Conservation (phyloP, 2,888 invertebrate species). For the Dexiosoma caninum region DNA sequence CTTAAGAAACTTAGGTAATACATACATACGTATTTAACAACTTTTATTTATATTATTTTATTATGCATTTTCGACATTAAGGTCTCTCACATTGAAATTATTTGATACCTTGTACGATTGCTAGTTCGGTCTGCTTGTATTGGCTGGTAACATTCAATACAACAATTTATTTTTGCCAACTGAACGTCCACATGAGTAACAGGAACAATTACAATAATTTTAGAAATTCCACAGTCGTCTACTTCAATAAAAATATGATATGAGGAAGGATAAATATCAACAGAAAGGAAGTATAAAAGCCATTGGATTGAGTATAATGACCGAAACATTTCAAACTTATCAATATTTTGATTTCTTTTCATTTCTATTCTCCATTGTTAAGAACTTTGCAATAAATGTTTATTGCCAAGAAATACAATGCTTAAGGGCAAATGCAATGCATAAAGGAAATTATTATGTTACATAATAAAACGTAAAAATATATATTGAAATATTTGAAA, state of each 20-base stretch:
- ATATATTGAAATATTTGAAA: constrained; percentile 29
- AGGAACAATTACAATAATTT: constrained; percentile 65
- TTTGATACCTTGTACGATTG: constrained; percentile 28
- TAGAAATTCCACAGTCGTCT: constrained; percentile 26
- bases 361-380: constrained; percentile 62
- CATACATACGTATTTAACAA: neutral
- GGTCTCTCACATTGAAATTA: constrained; percentile 47
- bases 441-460: constrained; percentile 60
- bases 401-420: constrained; percentile 29
- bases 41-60: constrained; percentile 52
- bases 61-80: constrained; percentile 30
- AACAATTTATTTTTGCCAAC: constrained; percentile 13
- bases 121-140: neutral
- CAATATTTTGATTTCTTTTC: constrained; percentile 72
- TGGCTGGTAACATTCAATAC: constrained; percentile 23
- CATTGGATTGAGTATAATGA: constrained; percentile 48
- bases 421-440: constrained; percentile 27
- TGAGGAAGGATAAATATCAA: constrained; percentile 25
- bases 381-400: constrained; percentile 56
- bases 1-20: no score
- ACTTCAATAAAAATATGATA: constrained; percentile 22
- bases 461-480: constrained; percentile 20
- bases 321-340: constrained; percentile 70
- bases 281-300: constrained; percentile 36
- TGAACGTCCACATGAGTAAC: constrained; percentile 20